phyloP scores from a whole-genome alignment of 2,888 invertebrate genomes.

The Empis stercorea region DNA sequence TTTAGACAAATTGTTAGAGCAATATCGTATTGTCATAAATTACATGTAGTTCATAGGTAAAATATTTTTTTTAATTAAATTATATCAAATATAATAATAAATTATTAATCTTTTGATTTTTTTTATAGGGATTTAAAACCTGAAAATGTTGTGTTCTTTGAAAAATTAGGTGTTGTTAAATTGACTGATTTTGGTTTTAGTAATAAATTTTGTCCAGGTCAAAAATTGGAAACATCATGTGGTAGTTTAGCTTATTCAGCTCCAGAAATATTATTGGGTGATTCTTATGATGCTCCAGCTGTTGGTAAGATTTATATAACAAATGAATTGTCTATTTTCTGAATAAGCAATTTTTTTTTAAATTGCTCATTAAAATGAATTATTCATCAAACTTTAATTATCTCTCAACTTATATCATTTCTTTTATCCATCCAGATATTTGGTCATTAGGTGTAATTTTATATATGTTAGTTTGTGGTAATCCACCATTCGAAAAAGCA shows the following conservation, averaged over 20 bases:
- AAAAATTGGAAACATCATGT: conserved; percentile 94
- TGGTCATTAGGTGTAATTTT: conserved; percentile 98
- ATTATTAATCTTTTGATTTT: conserved; percentile 1
- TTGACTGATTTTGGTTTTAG: conserved; percentile 97
- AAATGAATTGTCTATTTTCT: too few relatives aligned
- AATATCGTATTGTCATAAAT: conserved; percentile 93
- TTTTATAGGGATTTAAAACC: conserved; percentile 81
- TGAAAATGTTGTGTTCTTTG: conserved; percentile 99
- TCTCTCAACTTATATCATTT: too few relatives aligned
- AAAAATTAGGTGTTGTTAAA: conserved; percentile 92
- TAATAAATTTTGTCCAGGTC: conserved; percentile 91
- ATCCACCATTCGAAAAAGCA: conserved; percentile 96
- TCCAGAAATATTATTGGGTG: conserved; percentile 95
- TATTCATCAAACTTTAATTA: too few relatives aligned
- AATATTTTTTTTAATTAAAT: not conserved
- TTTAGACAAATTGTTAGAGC: conserved; percentile 96
- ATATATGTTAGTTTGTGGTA: conserved; percentile 96
- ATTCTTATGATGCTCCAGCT: conserved; percentile 97
- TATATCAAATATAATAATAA: not conserved
- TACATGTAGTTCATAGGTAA: conserved; percentile 48
- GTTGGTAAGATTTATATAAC: conserved; percentile 53
- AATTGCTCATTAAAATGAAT: too few relatives aligned
- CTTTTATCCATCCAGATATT: conserved; percentile 55
- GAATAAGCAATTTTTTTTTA: too few relatives aligned
- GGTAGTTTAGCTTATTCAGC: conserved; percentile 98